Evolutionary conservation across 2,888 invertebrate species (phyloP).

Genomic region (Sphaerophoria taeniata): DNA sequence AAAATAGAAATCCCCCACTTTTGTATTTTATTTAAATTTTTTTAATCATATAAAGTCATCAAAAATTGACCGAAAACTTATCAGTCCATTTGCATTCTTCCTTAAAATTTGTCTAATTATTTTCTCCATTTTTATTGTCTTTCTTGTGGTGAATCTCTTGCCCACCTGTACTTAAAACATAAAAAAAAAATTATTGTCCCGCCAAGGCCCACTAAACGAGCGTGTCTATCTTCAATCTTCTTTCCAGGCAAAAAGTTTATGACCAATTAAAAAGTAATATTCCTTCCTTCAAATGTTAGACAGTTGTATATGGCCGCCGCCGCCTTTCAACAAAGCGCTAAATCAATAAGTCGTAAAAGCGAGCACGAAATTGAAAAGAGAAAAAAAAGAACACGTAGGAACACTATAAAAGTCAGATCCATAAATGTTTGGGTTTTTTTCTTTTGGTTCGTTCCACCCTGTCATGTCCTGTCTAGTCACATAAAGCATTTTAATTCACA

Average conservation of each 20-base stretch:
- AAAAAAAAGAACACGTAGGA: constrained; percentile 12
- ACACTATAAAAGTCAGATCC: constrained; percentile 54
- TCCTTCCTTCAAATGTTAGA: constrained; percentile 24
- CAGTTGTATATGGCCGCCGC: not conserved
- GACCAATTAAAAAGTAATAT: constrained; percentile 45
- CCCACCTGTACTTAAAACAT: not conserved
- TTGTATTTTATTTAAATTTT: too few relatives aligned
- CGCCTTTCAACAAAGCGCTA: constrained; percentile 53
- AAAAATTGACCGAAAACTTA: too few relatives aligned
- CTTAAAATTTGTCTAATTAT: too few relatives aligned
- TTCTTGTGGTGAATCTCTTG: not conserved
- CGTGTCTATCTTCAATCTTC: constrained; percentile 36
- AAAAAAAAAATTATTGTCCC: not conserved
- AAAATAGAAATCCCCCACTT: too few relatives aligned
- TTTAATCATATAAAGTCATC: too few relatives aligned
- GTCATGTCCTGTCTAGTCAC: constrained; percentile 50
- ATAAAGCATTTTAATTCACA: constrained; percentile 43
- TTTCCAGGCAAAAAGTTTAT: constrained; percentile 11
- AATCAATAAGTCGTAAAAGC: constrained; percentile 67
- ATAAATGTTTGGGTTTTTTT: constrained; percentile 4
- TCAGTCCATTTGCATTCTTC: too few relatives aligned
- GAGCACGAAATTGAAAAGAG: constrained; percentile 3
- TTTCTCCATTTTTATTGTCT: not conserved
- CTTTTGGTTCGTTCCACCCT: constrained; percentile 18
- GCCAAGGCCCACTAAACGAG: not conserved